Conservation (phyloP, 2,797 vertebrate genomes). For the Micropoecilia bifurca region DNA sequence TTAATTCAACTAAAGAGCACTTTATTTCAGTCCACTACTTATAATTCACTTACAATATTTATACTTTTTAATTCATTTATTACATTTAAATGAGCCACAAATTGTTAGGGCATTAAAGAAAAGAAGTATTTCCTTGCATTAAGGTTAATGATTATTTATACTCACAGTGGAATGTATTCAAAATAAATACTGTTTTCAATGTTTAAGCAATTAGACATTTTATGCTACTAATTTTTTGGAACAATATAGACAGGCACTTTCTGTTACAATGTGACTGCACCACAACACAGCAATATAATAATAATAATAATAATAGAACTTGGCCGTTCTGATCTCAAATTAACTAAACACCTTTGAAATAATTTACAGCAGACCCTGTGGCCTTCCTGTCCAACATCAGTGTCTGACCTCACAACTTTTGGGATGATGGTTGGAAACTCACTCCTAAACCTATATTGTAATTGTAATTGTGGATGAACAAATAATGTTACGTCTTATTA, state of each 20-base stretch:
- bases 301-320: too few species aligned
- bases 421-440: background rate
- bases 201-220: background rate
- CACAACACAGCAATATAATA: background rate
- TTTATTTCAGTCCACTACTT: background rate
- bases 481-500: background rate
- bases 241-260: background rate
- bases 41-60: background rate
- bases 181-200: background rate
- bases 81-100: background rate
- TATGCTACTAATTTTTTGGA: background rate
- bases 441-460: background rate
- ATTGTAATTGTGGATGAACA: background rate
- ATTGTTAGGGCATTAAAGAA: background rate
- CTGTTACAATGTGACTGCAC: background rate
- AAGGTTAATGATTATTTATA: background rate
- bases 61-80: background rate
- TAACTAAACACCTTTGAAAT: background rate
- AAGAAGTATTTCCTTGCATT: background rate
- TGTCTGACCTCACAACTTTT: background rate
- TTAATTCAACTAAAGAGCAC: background rate
- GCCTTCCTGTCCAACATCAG: background rate
- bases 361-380: background rate
- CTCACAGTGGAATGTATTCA: background rate
- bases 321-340: background rate